Conservation (phyloP, 2,113 vertebrate genomes). For the Eulacestoma nigropectus region DNA sequence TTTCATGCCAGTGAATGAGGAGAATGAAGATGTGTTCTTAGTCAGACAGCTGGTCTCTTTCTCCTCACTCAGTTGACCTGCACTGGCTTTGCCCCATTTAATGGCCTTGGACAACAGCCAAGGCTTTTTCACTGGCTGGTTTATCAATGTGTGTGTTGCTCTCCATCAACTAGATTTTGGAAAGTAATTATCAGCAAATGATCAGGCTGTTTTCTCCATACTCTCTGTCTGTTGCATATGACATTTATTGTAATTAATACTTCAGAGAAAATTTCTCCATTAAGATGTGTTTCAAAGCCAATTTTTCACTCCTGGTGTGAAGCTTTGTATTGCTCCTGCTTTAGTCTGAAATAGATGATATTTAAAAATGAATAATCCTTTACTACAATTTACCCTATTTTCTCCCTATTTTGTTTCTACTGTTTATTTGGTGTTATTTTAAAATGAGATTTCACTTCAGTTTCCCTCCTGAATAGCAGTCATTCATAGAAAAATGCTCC, state of each 20-base stretch:
- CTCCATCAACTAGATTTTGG: not conserved
- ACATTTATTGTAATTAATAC: not conserved
- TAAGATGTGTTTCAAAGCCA: not conserved
- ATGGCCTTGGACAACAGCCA: not conserved
- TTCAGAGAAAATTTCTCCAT: not conserved
- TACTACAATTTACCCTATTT: not conserved
- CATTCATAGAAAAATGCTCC: not conserved
- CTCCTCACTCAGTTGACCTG: not conserved
- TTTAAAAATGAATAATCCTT: not conserved
- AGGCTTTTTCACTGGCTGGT: not conserved
- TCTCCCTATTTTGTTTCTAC: not conserved
- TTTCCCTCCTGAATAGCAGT: not conserved
- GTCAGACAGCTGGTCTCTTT: not conserved
- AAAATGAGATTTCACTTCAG: not conserved
- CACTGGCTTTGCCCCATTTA: not conserved
- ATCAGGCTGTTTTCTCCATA: not conserved
- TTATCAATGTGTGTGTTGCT: not conserved
- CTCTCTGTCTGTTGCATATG: not conserved
- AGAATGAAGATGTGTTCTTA: not conserved
- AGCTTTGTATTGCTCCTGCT: not conserved
- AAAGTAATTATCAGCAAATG: not conserved
- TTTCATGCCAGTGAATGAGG: not conserved
- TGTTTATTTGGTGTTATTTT: not conserved
- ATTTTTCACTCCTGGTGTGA: not conserved
- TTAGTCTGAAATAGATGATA: not conserved